Percentiles rank a stretch among this genome's conserved stretches.
phyloP scores from a whole-genome alignment of 2,888 invertebrate species.

The Chironomus tentans region DNA sequence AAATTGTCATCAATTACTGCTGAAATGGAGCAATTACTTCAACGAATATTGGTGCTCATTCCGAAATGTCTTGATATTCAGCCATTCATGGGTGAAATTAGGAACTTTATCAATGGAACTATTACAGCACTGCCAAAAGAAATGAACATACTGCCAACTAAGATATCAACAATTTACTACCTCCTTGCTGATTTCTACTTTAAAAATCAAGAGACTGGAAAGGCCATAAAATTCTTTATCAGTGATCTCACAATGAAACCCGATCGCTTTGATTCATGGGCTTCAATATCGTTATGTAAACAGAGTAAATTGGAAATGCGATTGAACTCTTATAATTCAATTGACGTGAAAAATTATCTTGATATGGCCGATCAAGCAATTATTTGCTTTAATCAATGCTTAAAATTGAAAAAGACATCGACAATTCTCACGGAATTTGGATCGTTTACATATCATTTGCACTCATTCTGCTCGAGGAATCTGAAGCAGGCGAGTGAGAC shows the following conservation, averaged over 20 bases:
- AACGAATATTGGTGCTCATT: slow-evolving; percentile 58
- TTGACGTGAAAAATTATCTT: slow-evolving; percentile 53
- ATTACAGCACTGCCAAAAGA: slow-evolving; percentile 47
- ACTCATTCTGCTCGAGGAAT: slow-evolving; percentile 80
- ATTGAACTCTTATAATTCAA: slow-evolving; percentile 62
- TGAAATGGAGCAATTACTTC: slow-evolving; percentile 67
- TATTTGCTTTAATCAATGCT: slow-evolving; percentile 70
- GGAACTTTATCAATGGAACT: slow-evolving; percentile 57
- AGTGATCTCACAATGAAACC: slow-evolving; percentile 75
- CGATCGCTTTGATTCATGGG: slow-evolving; percentile 83
- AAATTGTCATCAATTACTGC: slow-evolving; percentile 66
- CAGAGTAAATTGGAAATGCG: slow-evolving; percentile 68
- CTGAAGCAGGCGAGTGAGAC: slow-evolving; percentile 72
- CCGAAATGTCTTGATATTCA: slow-evolving; percentile 60
- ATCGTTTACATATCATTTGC: slow-evolving; percentile 78
- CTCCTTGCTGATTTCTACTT: slow-evolving; percentile 89
- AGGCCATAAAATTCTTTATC: slow-evolving; percentile 72
- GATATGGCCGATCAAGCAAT: slow-evolving; percentile 63
- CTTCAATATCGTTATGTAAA: slow-evolving; percentile 74
- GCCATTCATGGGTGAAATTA: slow-evolving; percentile 51
- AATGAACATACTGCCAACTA: slow-evolving; percentile 48
- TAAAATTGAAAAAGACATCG: slow-evolving; percentile 53
- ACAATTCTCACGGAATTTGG: slow-evolving; percentile 77
- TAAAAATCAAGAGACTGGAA: slow-evolving; percentile 68
- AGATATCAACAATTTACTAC: slow-evolving; percentile 71